Evolutionary conservation across 1,140 invertebrate species (phyloP).

Genomic region (Eriosoma lanigerum): DNA sequence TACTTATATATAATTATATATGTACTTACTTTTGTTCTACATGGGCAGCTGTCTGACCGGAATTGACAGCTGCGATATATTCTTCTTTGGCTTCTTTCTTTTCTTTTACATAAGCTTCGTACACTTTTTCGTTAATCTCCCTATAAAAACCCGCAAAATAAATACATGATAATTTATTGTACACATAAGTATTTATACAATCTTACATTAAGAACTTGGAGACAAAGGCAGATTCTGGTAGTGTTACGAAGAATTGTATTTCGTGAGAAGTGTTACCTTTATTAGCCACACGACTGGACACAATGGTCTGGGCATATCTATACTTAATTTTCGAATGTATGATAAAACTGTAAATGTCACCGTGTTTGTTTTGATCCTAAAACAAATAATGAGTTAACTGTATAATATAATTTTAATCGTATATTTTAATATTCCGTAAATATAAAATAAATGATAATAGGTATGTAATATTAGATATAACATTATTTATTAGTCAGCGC

Average conservation of each 20-base stretch:
- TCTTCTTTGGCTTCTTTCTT: slow-evolving; percentile 68
- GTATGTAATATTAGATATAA: no score
- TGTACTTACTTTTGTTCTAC: slow-evolving; percentile 60
- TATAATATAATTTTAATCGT: background rate
- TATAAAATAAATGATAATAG: no score
- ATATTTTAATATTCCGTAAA: no score
- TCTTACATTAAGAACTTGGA: slow-evolving; percentile 67
- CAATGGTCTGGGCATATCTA: slow-evolving; percentile 65
- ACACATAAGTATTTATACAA: no score
- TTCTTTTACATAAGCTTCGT: slow-evolving; percentile 64
- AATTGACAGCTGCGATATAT: slow-evolving; percentile 65
- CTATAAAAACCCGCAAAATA: slow-evolving; percentile 55
- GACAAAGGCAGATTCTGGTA: slow-evolving; percentile 69
- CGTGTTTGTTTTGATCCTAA: slow-evolving; percentile 24
- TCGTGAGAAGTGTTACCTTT: slow-evolving; percentile 63
- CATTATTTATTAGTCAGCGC: no score
- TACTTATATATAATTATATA: background rate
- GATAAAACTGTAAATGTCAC: slow-evolving; percentile 61
- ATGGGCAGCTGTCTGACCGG: slow-evolving; percentile 66
- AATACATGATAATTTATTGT: no score
- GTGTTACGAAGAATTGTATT: slow-evolving; percentile 64
- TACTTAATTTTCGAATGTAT: slow-evolving; percentile 64
- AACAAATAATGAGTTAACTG: background rate
- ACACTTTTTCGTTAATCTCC: slow-evolving; percentile 62
- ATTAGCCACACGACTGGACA: slow-evolving; percentile 65